Evolutionary conservation across 2,888 invertebrate genomes (phyloP), one percentile per base, ranked within the genome.

Genomic region (Hipparchia semele): DNA sequence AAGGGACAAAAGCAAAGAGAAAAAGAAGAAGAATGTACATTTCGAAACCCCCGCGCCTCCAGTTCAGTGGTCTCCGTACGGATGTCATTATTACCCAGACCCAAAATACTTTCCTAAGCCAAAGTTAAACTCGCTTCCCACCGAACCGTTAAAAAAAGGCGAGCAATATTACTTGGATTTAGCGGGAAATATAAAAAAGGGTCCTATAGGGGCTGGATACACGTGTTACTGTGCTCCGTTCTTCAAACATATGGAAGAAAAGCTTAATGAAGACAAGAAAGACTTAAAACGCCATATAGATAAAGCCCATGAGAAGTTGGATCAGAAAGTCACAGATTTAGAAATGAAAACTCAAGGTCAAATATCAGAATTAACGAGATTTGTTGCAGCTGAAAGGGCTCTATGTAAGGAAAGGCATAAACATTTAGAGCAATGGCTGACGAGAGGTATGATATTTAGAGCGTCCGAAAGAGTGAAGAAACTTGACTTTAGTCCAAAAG

Each of bases 91-190:
- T 84, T 98, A 97, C 84, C 98, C 98, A 0, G 97, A 98, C 84
- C 96, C 97, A 0, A 96, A 96, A 83, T 96, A 96, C 68, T 98
- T 98, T 86, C 98, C 98, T 0, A 96, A 97, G 78, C 98, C 98
- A 12, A 97, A 97, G 82, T 91, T 98, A 76, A 97, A 97, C 88
- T 97, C 98, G 69, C 90, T 98, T 76, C 98, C 98, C 77, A 95
- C 96, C 86, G 98, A 98, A 87, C 98, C 98, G 0, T 91, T 98
- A 33, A 95, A 95, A 81, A 96, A 96, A 82, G 99, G 99, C 75
- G 98, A 98, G 90, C 98, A 99, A 88, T 99, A 99, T 89, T 99
- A 97, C 88, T 94, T 99, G 79, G 99, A 99, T 88, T 94, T 99
- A 79, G 98, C 98, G 12, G 99, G 99, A 2, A 98, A 99, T 85